These are phyloP conservation scores for Myiopsitta monachus DNA, from an alignment of 2,113 vertebrate species.

Conservation along the genomic window DNA sequence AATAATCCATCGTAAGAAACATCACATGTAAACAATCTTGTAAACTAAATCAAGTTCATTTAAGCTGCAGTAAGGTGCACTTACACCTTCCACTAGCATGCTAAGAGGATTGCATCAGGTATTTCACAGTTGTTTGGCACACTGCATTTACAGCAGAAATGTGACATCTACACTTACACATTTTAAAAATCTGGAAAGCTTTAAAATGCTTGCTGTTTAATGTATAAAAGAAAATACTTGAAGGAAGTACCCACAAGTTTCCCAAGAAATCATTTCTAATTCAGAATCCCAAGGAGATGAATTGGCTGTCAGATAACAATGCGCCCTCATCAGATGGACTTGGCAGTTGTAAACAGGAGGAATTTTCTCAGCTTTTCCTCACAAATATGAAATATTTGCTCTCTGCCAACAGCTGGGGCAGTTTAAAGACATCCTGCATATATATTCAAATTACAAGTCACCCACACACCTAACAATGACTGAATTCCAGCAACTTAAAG, in stretches of 20 bases:
- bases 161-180: background rate
- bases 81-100: background rate
- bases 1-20: background rate
- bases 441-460: constrained; percentile 76
- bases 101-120: background rate
- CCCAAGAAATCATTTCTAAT: constrained; percentile 78
- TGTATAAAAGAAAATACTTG: constrained; percentile 64
- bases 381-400: constrained; percentile 86
- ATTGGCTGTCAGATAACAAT: constrained; percentile 84
- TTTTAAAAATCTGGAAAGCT: background rate
- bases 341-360: constrained; percentile 83
- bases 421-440: constrained; percentile 74
- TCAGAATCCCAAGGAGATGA: constrained; percentile 80
- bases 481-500: constrained; percentile 34
- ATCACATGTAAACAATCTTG: background rate
- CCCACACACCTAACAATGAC: constrained; percentile 53
- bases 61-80: background rate
- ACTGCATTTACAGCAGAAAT: background rate
- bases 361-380: constrained; percentile 80
- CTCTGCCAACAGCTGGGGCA: constrained; percentile 76
- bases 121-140: background rate
- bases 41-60: background rate
- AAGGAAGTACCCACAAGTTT: constrained; percentile 71
- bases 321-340: constrained; percentile 79
- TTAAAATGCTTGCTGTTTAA: constrained; percentile 5